Evolutionary conservation across 2,797 vertebrate species (phyloP), one percentile per base, ranked within the genome.

Genomic region (Rhinophrynus dorsalis): DNA sequence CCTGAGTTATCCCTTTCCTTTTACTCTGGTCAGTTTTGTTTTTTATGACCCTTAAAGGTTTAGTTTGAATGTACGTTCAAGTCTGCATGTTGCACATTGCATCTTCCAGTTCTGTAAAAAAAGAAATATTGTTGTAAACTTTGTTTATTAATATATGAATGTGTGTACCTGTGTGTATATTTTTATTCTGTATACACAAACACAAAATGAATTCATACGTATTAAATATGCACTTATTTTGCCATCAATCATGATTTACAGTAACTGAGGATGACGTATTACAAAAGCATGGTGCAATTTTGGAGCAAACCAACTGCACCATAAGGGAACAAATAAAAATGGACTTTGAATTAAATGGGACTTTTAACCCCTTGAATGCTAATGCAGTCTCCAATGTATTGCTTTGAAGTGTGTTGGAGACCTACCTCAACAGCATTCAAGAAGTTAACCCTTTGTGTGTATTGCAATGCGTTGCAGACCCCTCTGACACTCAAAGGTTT

Each of bases 11-110:
- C 42, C 5, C 3, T 67, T 77, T 67, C 66, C 42, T 68, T 74
- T 68, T 79, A 69, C 44, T 23, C 61, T 51, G 45, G 29, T 70
- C 68, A 73, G 24, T 69, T 79, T 2, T 48, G 48, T 48, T n/a
- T n/a, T n/a, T 29, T 40, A 48, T 20, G 61, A 47, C 57, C 26
- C 64, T 68, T 76, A 70, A 35, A 32, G 55, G 73, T 74, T 80
- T 76, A 70, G 75, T 74, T 75, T 2, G 0, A 66, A 47, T 74
- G 37, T 75, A 65, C 30, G 62, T 66, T 73, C 27, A 59, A 60
- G 61, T 66, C 63, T 77, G 67, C 75, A 70, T 74, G 69, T 76
- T 75, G 62, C 40, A 42, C 67, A 76, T 33, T 75, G 51, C 61
- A 33, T 76, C 23, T 75, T 68, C 74, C 20, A 52, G 17, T 51